Base-by-base conservation (phyloP, 2,888 invertebrate species). In the Nemapogon koenigi region DNA sequence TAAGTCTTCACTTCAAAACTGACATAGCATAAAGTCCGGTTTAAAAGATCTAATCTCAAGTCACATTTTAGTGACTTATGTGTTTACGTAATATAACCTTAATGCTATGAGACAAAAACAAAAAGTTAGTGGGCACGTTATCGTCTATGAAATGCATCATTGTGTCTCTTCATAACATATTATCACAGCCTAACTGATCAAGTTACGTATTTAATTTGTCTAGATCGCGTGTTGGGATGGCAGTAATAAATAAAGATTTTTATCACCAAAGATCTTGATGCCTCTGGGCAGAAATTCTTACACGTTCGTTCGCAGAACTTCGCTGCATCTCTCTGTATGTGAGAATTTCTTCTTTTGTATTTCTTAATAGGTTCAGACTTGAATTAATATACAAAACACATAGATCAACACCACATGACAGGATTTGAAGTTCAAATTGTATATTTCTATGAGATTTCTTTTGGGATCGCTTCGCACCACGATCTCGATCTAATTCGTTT, bases 161-260 rank as follows among this genome's bases (percentile, higher is more conserved):
- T 39, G 46, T 49, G 49, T 50, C 49, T 49, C 51, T 61, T 60
- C 53, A 51, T 60, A 62, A 60, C 53, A 52, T 54, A 59, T 53
- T 52, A 53, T 46, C 50, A 47, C 50, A 54, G 52, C 54, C 52
- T 49, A 49, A 51, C 55, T 55, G 66, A 70, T 75, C 75, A 71
- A 57, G 71, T 76, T 73, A 71, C 75, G 50, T 53, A 52, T 64
- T 69, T 68, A 71, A 73, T 76, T 76, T 72, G 72, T 76, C 70
- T 67, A 71, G 69, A 70, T 70, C 62, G 70, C 72, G 62, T 71
- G 69, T 63, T 59, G 53, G 52, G 63, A 63, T 67, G 62, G 55
- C 52, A 45, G 57, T 55, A 55, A 72, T 78, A 75, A 78, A 75
- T 75, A 72, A 67, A 61, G 62, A 42, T 62, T 62, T 65, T 72